phyloP scores from a whole-genome alignment of 1,140 invertebrate genomes.

The Pogonomyrmex californicus region DNA sequence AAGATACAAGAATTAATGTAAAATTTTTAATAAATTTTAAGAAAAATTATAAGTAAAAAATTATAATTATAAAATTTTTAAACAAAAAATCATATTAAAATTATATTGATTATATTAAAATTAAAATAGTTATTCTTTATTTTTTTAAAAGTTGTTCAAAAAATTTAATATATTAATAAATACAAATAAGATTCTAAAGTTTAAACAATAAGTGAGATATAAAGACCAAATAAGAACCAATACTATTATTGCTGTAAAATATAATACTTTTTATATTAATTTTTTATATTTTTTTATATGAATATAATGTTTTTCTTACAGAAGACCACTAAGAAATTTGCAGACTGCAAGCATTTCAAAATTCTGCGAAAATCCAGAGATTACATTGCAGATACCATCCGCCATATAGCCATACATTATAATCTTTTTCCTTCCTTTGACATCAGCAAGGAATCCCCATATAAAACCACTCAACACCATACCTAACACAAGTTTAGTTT shows the following conservation, averaged over 20 bases:
- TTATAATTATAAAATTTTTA: too few species aligned
- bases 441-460: conserved; percentile 94
- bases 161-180: conserved; percentile 14
- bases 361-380: conserved; percentile 90
- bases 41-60: too few species aligned
- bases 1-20: not conserved
- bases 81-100: too few species aligned
- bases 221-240: too few species aligned
- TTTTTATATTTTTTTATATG: too few species aligned
- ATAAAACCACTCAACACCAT: conserved; percentile 94
- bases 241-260: too few species aligned
- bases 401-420: conserved; percentile 91
- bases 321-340: conserved; percentile 92
- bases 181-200: too few species aligned
- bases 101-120: not conserved
- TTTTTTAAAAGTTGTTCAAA: not conserved
- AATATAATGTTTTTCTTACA: conserved; percentile 88
- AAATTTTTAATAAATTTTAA: too few species aligned
- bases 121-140: not conserved
- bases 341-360: conserved; percentile 91
- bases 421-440: conserved; percentile 90
- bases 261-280: too few species aligned
- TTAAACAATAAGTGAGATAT: too few species aligned
- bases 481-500: conserved; percentile 85
- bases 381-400: conserved; percentile 90